Evolutionary conservation across 1,140 invertebrate species (phyloP).

Genomic region (Eupeodes corollae): DNA sequence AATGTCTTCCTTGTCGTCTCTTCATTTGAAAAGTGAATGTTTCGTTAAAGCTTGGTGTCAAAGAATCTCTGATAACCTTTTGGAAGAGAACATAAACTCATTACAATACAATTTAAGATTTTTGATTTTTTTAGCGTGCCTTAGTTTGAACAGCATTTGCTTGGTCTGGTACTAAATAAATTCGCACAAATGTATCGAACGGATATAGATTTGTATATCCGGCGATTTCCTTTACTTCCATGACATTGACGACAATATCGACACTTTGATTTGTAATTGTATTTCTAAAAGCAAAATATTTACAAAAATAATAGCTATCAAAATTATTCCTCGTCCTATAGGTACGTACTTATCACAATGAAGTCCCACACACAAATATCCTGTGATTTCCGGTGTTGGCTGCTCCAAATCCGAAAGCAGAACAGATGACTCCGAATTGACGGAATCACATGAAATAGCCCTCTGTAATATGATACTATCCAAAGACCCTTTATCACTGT

Average conservation of each 20-base stretch:
- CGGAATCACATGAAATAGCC: conserved; percentile 70
- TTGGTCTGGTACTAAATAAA: conserved; percentile 61
- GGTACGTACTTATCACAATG: conserved; percentile 59
- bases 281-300: conserved; percentile 9
- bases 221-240: conserved; percentile 63
- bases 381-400: conserved; percentile 49
- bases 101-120: neutral
- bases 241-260: conserved; percentile 59
- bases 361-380: conserved; percentile 63
- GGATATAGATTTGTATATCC: conserved; percentile 48
- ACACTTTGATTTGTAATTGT: conserved; percentile 47
- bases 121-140: conserved; percentile 37
- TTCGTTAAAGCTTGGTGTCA: conserved; percentile 59
- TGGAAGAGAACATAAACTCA: neutral
- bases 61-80: conserved; percentile 39
- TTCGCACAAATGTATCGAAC: conserved; percentile 63
- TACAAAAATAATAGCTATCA: conserved; percentile 5
- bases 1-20: conserved; percentile 26
- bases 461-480: conserved; percentile 39
- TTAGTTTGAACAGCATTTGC: conserved; percentile 62
- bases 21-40: conserved; percentile 61
- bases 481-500: conserved; percentile 12
- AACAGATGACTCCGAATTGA: conserved; percentile 70
- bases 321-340: neutral
- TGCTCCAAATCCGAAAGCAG: conserved; percentile 57